These are phyloP conservation scores for Brevimyrus niger DNA, from an alignment of 2,113 vertebrate genomes.

Conservation along the genomic window DNA sequence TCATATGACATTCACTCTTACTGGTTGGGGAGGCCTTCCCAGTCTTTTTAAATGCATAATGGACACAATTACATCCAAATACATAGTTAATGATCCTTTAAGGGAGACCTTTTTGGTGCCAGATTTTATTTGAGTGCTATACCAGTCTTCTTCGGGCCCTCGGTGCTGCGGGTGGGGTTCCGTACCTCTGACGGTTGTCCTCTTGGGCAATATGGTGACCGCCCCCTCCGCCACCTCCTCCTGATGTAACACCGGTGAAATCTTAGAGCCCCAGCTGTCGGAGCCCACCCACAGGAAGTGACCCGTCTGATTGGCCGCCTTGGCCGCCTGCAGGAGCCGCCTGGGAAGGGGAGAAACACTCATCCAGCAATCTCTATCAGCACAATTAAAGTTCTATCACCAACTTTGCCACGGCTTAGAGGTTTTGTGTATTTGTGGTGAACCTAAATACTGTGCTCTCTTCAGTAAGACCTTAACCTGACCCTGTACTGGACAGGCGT, in stretches of 20 bases:
- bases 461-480: neutral
- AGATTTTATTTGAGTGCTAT: neutral
- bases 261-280: conserved; percentile 95
- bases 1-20: neutral
- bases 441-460: neutral
- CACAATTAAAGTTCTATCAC: neutral
- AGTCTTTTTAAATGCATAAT: neutral
- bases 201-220: conserved; percentile 84
- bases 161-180: neutral
- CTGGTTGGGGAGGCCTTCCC: neutral
- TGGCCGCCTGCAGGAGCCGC: conserved; percentile 80
- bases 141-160: neutral
- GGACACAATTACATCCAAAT: neutral
- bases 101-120: neutral
- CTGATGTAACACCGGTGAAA: conserved; percentile 77
- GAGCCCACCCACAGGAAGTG: conserved; percentile 98
- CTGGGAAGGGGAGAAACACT: conserved; percentile 46
- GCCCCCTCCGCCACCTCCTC: conserved; percentile 90
- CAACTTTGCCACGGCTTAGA: neutral
- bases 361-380: neutral
- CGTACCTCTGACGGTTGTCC: conserved; percentile 81
- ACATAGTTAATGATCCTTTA: neutral
- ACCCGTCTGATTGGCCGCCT: conserved; percentile 83
- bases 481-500: neutral
- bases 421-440: neutral